Evolutionary conservation across 2,797 vertebrate genomes (phyloP), one percentile per base, ranked within the genome.

Genomic region (Arctocebus calabarensis): DNA sequence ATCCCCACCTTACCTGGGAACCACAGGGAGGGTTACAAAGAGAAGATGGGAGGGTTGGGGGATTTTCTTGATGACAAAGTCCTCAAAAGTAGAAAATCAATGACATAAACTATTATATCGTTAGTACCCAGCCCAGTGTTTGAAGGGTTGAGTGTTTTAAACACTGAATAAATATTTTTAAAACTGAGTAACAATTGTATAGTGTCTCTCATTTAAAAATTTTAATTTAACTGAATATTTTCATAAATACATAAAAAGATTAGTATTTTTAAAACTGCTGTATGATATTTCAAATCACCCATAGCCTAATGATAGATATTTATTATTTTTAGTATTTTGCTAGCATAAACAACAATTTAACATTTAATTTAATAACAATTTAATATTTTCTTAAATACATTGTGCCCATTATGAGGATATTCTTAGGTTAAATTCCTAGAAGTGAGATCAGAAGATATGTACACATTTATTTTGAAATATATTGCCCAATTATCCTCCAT

Each of bases 141-240:
- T 43, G 7, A 94, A 84, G 52, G 7, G 14, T 19, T 62, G 20
- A 17, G 43, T 32, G 4, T 77, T 82, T 62, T 43, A 61, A 88
- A 89, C 3, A 64, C 16, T 19, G 59, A 70, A 78, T 52, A 84
- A 77, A 43, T 43, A 61, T 48, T 87, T 37, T 88, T 84, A 37
- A 82, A 87, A 59, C 32, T 52, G 68, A 92, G 61, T 78, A 8
- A 48, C 7, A 40, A 55, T 84, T 34, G 7, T 71, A 68, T 70
- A 82, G 70, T 22, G 5, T 29, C 7, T 22, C 29, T n/a, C 5
- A 64, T 17, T 74, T 29, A 57, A 86, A 71, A 9, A 0, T 12
- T 57, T 66, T 79, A 73, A 90, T 37, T 84, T 59, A 75, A 91
- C 66, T 71, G 74, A 16, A 96, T 75, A 13, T 84, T 92, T 87